These are phyloP conservation scores for Archips xylosteana DNA, from an alignment of 2,888 invertebrate species.

Conservation along the genomic window DNA sequence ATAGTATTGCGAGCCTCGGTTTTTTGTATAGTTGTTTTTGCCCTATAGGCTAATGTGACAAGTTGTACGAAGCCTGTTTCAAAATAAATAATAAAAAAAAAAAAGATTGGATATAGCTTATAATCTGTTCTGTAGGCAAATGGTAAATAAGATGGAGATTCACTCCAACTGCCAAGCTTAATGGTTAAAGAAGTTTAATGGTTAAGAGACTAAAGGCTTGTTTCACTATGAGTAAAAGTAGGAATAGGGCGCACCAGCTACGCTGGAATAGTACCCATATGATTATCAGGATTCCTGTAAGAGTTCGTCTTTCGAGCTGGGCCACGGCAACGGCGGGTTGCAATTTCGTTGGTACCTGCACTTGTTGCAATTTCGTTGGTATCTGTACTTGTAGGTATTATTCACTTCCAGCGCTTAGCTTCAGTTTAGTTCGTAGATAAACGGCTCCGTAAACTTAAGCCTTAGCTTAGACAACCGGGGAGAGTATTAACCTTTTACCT, in stretches of 20 bases:
- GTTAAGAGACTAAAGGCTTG: too few species aligned
- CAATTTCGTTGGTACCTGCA: not conserved
- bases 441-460: not conserved
- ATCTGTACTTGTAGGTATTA: not conserved
- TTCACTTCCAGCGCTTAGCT: not conserved
- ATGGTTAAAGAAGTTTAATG: too few species aligned
- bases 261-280: not conserved
- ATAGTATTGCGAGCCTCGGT: too few species aligned
- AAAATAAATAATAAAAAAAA: too few species aligned
- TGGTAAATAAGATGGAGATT: too few species aligned
- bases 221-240: not conserved
- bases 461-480: too few species aligned
- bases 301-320: not conserved
- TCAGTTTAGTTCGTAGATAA: not conserved
- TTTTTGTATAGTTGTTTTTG: too few species aligned
- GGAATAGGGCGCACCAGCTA: not conserved
- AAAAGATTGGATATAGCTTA: too few species aligned
- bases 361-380: not conserved
- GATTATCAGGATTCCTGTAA: slow-evolving; percentile 3
- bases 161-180: too few species aligned
- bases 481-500: not conserved
- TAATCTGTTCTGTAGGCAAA: too few species aligned
- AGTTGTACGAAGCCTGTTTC: too few species aligned
- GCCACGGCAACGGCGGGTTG: not conserved
- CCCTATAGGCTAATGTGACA: too few species aligned